phyloP scores from a whole-genome alignment of 2,113 vertebrate genomes.

The Podilymbus podiceps region DNA sequence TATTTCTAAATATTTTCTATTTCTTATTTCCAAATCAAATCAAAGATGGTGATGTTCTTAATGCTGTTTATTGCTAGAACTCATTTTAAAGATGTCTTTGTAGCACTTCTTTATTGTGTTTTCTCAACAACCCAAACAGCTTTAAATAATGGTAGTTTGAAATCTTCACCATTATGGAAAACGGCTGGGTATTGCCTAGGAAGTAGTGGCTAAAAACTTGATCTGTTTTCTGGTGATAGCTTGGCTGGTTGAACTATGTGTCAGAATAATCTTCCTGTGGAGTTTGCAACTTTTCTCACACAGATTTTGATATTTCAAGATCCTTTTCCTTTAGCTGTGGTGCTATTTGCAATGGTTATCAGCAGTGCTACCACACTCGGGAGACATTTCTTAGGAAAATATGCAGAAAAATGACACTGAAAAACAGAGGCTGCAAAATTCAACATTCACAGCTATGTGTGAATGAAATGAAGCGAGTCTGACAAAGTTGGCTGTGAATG shows the following conservation, averaged over 20 bases:
- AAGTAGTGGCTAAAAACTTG: constrained; percentile 21
- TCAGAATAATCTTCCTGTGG: constrained; percentile 39
- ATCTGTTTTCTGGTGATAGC: background rate
- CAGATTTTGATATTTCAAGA: constrained; percentile 33
- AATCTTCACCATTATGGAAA: constrained; percentile 9
- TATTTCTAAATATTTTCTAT: background rate
- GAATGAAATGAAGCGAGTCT: background rate
- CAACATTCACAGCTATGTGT: background rate
- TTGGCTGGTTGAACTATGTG: constrained; percentile 12
- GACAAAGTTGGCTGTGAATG: background rate
- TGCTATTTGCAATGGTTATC: constrained; percentile 38
- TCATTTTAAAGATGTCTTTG: background rate
- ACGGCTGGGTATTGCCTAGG: background rate
- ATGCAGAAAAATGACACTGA: background rate
- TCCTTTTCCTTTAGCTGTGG: background rate
- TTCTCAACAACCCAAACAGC: background rate
- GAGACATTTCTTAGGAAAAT: constrained; percentile 12
- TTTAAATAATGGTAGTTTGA: background rate
- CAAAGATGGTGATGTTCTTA: fast-evolving
- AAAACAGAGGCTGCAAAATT: constrained; percentile 31
- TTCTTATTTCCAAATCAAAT: background rate
- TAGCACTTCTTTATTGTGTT: background rate
- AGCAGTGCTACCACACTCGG: background rate
- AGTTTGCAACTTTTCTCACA: background rate
- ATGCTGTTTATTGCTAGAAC: background rate